phyloP scores from a whole-genome alignment of 2,797 vertebrate genomes.

The Darevskia nairensis region DNA sequence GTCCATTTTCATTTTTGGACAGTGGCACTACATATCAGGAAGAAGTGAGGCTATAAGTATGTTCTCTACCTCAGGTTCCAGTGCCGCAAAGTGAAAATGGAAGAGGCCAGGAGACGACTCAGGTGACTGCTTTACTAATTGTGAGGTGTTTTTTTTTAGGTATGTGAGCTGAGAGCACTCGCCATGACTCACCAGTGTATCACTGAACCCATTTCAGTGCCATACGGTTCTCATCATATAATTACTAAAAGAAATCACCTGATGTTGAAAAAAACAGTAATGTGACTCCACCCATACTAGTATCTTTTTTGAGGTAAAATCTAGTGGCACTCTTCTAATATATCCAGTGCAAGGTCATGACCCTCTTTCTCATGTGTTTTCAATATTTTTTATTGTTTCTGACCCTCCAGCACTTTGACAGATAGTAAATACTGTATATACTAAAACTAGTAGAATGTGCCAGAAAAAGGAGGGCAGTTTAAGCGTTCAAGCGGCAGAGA shows the following conservation, averaged over 20 bases:
- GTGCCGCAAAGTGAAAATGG: not conserved
- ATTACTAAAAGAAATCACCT: not conserved
- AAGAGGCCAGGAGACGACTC: not conserved
- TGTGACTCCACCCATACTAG: not conserved
- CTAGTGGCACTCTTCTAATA: not conserved
- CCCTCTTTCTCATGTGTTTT: not conserved
- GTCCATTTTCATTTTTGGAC: slow-evolving; percentile 16
- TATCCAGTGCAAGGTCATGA: not conserved
- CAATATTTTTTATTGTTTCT: not conserved
- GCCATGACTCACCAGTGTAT: not conserved
- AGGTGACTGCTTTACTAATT: too few relatives aligned
- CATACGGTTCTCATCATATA: not conserved
- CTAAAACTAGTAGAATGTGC: too few relatives aligned
- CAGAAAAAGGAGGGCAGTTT: too few relatives aligned
- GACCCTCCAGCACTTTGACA: not conserved
- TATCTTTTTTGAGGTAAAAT: not conserved
- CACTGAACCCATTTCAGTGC: not conserved
- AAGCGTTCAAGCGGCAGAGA: not conserved
- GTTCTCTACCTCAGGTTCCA: not conserved
- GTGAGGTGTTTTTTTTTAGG: not conserved
- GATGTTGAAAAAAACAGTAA: not conserved
- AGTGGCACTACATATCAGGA: slow-evolving; percentile 26
- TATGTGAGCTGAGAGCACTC: not conserved
- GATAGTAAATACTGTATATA: too few relatives aligned
- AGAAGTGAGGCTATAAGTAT: not conserved